Evolutionary conservation across 2,797 vertebrate genomes (phyloP).

Genomic region (Taenioides sp.): DNA sequence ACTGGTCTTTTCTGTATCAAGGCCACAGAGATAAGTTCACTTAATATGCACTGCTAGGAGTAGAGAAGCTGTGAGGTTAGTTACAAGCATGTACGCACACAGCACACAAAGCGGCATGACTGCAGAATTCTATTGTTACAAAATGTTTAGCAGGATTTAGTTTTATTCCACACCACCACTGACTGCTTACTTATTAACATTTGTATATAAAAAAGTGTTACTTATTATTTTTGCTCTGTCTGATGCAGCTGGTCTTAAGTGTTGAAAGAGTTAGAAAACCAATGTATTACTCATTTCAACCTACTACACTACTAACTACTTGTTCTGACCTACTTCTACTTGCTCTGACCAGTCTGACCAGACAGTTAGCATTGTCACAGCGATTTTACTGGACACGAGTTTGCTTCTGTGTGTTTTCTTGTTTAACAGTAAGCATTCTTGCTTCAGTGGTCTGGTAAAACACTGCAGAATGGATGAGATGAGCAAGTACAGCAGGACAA

Average conservation of each 20-base stretch:
- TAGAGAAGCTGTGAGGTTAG: constrained; percentile 61
- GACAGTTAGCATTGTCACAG: constrained; percentile 59
- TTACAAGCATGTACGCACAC: constrained; percentile 49
- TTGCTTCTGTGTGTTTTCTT: constrained; percentile 36
- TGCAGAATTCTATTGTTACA: constrained; percentile 40
- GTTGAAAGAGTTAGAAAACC: constrained; percentile 82
- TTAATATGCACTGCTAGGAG: constrained; percentile 43
- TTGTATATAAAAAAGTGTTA: constrained; percentile 62
- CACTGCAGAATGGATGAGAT: constrained; percentile 55
- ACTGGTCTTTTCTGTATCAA: constrained; percentile 75
- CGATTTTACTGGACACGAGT: constrained; percentile 31
- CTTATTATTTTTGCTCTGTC: constrained; percentile 40
- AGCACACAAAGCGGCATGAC: constrained; percentile 52
- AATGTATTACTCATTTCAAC: constrained; percentile 84
- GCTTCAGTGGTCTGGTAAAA: constrained; percentile 78
- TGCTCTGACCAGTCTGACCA: constrained; percentile 67
- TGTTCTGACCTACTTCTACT: constrained; percentile 46
- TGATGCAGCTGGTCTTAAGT: constrained; percentile 60
- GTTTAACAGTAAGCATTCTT: constrained; percentile 57
- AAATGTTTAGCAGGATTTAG: constrained; percentile 44
- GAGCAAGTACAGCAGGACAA: constrained; percentile 73
- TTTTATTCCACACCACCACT: constrained; percentile 70
- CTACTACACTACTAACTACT: constrained; percentile 57
- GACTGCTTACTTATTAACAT: constrained; percentile 44
- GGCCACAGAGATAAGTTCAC: constrained; percentile 81